Evolutionary conservation across 1,140 invertebrate species (phyloP), one percentile per base, ranked within the genome.

Genomic region (Dryas iulia): DNA sequence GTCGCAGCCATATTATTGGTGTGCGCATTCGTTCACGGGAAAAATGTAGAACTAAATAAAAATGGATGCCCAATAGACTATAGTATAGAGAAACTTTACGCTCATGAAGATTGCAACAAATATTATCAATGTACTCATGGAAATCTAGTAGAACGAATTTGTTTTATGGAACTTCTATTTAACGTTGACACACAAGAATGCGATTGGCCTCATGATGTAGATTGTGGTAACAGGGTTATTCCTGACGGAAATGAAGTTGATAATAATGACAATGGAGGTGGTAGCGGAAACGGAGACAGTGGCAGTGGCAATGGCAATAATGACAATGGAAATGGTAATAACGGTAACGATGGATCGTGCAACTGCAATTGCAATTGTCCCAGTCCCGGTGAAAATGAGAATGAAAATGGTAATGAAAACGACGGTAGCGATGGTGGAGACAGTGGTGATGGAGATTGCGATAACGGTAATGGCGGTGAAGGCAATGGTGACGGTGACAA

Each of bases 181-280:
- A 74, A 81, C 54, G 57, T 73, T 4, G 33, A 74, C 3, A 72
- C 59, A 25, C 61, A 81, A 54, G 2, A 59, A 73, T 86, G 82
- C 60, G 77, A 83, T 59, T 84, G 74, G 77, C 76, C 75, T 6
- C 11, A 71, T 6, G 68, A 71, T 2, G 79, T 83, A 21, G 64
- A 82, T 5, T 85, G 83, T 54, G 75, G 76, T 7, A 47, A 79
- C 39, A 79, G 78, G 64, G n/a, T 69, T 24, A 71, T 93, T 24
- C 26, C 81, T 23, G 23, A 94, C 33, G 72, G 92, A 65, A 86
- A 92, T 73, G 93, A 96, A 28, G 26, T 28, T 28, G 26, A 28
- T 6, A 28, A 28, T 7, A 66, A 74, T 1, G 28, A 2, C 5
- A 77, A 74, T 59, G 77, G 73, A 14, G 63, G 73, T 14, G 74